These are phyloP conservation scores for Gymnoscelis rufifasciata DNA, from an alignment of 2,888 invertebrate species.

Conservation along the genomic window DNA sequence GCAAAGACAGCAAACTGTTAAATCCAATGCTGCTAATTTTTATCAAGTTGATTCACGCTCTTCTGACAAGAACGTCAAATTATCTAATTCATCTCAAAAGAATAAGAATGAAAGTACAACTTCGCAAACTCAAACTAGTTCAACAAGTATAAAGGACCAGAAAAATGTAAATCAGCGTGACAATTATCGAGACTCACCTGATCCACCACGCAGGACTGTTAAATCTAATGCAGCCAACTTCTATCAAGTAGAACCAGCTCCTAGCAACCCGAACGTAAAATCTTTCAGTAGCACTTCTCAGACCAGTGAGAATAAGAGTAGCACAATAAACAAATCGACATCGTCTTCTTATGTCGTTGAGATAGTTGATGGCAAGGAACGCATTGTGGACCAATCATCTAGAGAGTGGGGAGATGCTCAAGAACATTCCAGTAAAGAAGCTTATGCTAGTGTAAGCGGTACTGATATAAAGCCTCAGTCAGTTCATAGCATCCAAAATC, in stretches of 20 bases:
- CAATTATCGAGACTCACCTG: conserved; percentile 46
- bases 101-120: conserved; percentile 77
- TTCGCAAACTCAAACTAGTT: neutral
- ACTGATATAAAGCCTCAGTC: conserved; percentile 79
- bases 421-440: conserved; percentile 71
- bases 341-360: conserved; percentile 83
- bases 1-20: conserved; percentile 40
- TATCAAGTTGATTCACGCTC: conserved; percentile 46
- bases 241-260: conserved; percentile 45
- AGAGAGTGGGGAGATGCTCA: conserved; percentile 78
- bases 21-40: conserved; percentile 41
- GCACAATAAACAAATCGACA: conserved; percentile 79
- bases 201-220: conserved; percentile 46
- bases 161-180: conserved; percentile 51
- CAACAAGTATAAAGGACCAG: conserved; percentile 33
- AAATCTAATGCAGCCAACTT: conserved; percentile 43
- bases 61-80: conserved; percentile 53
- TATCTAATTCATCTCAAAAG: conserved; percentile 59
- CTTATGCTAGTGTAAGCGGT: conserved; percentile 74
- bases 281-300: conserved; percentile 60
- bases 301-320: conserved; percentile 74
- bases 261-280: conserved; percentile 52
- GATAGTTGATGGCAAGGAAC: conserved; percentile 82
- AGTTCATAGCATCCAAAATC: conserved; percentile 72
- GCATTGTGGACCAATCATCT: conserved; percentile 78